Percentiles rank a stretch among this genome's conserved stretches.
phyloP scores from a whole-genome alignment of 2,797 vertebrate genomes.

The Sorex maritimensis region DNA sequence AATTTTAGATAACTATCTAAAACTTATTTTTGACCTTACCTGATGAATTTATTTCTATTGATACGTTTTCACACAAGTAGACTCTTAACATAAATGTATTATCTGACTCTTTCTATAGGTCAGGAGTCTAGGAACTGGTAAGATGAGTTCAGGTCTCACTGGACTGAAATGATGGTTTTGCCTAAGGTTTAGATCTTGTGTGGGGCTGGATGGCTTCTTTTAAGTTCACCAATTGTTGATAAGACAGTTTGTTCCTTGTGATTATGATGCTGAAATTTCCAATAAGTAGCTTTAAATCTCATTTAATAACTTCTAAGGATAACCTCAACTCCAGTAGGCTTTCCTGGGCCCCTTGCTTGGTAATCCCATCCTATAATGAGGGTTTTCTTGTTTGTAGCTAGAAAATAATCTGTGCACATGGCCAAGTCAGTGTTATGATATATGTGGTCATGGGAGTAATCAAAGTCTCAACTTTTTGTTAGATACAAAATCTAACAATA shows the following conservation, averaged over 20 bases:
- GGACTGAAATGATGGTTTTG: background rate
- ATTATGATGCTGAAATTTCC: background rate
- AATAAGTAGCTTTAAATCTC: background rate
- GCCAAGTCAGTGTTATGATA: background rate
- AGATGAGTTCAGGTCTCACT: background rate
- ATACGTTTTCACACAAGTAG: background rate
- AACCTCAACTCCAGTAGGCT: background rate
- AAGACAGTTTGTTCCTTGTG: background rate
- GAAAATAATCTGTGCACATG: background rate
- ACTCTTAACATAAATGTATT: background rate
- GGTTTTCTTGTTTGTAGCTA: background rate
- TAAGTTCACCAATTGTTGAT: background rate
- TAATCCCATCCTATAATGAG: background rate
- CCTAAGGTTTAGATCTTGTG: background rate
- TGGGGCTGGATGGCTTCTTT: background rate
- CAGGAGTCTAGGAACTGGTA: background rate
- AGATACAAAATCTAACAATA: background rate
- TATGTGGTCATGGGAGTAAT: background rate
- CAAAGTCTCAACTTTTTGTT: background rate
- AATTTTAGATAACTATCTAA: constrained; percentile 5
- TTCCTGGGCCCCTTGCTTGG: background rate
- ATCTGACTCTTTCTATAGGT: background rate
- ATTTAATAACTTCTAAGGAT: too few species aligned
- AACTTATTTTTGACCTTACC: background rate
- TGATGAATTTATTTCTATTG: background rate